These are phyloP conservation scores for Theonella swinhoei DNA, from an alignment of 37 sponge, comb jelly and placozoan species.

Conservation along the genomic window DNA sequence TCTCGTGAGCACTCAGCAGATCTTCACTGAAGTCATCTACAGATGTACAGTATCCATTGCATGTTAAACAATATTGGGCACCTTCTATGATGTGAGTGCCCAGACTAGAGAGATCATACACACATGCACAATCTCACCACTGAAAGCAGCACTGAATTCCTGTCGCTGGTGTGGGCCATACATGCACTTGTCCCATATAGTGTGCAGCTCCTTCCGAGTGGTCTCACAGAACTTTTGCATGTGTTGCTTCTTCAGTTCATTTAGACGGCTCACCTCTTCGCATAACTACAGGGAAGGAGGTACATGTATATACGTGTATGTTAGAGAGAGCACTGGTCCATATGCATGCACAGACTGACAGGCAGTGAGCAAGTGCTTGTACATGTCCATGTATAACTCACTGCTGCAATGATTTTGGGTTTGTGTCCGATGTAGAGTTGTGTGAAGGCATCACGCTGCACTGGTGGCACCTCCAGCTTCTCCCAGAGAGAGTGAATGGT, in stretches of 20 bases:
- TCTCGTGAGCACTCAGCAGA: slow-evolving; percentile 72
- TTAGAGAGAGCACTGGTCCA: no score
- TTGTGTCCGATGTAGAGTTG: slow-evolving; percentile 50
- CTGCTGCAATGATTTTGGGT: slow-evolving; percentile 10
- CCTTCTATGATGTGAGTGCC: no score
- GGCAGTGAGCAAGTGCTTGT: no score
- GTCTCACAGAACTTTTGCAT: slow-evolving; percentile 69
- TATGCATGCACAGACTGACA: no score
- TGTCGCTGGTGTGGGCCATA: slow-evolving; percentile 70
- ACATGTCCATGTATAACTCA: no score
- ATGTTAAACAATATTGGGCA: neutral
- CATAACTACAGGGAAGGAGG: slow-evolving; percentile 39
- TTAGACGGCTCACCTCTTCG: slow-evolving; percentile 65
- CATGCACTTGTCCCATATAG: slow-evolving; percentile 80
- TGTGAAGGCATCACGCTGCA: slow-evolving; percentile 51
- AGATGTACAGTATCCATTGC: neutral
- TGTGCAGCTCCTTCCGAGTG: slow-evolving; percentile 71
- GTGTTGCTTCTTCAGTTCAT: slow-evolving; percentile 70
- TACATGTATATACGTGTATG: no score
- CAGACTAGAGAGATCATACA: neutral
- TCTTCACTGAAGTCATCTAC: slow-evolving; percentile 62
- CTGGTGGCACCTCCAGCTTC: slow-evolving; percentile 63
- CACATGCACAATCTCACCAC: slow-evolving; percentile 10
- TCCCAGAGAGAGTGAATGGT: slow-evolving; percentile 74
- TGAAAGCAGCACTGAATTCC: slow-evolving; percentile 70